Base-by-base conservation (phyloP, 2,113 vertebrate genomes). In the Calonectris borealis region DNA sequence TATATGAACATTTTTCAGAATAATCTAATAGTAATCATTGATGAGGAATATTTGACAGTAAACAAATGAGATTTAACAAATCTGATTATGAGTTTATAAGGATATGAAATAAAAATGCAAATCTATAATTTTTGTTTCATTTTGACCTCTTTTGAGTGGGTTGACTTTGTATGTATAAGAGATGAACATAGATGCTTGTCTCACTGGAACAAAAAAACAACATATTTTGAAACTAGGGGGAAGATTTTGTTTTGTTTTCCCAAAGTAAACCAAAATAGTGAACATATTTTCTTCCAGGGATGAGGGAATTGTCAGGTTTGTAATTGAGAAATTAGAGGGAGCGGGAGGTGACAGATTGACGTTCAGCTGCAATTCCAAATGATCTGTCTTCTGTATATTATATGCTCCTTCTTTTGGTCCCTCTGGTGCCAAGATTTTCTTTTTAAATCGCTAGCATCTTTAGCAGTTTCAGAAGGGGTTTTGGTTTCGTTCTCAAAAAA, bases 121-220 rank as follows among this genome's bases (percentile, higher is more conserved):
- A 29, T 58, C 18, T 70, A 4, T 54, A 21, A 31, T 38, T 34
- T 68, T 64, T 77, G 5, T 91, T 94, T 86, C 15, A 34, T 57
- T 84, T 60, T 71, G 26, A 46, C 17, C 27, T 55, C 2, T n/a
- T 70, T 82, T 90, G 57, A 6, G 29, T 60, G 32, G 9, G 1
- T 71, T 94, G 65, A 51, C n/a, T 42, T 54, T 34, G 5, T 48
- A 29, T 16, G 7, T 48, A 10, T 36, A 36, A 54, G 38, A 55
- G 52, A 19, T 13, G 36, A 88, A 78, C 13, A 34, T 1, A 69
- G 38, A 34, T 51, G 51, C 11, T 55, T 86, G 31, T 68, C 7
- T 92, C 6, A 17, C 10, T 0, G 0, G 34, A 82, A 42, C 11
- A 4, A 32, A 16, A 66, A 24, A 7, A 0, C 14, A 49, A 32